Evolutionary conservation across 2,888 invertebrate genomes (phyloP), one percentile per base, ranked within the genome.

Genomic region (Caenorhabditis sp.): DNA sequence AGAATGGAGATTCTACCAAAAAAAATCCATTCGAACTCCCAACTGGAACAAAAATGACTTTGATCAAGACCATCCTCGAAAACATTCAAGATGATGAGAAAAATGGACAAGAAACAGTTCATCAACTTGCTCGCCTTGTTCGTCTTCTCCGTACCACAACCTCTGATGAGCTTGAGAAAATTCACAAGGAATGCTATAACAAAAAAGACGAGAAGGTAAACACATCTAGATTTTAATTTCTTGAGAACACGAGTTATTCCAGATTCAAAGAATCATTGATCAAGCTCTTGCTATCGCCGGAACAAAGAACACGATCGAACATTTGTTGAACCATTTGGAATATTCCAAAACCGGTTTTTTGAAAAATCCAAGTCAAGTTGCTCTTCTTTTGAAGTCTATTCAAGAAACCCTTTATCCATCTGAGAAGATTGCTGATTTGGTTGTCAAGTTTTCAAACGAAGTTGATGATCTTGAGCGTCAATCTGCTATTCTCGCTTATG

Each of bases 91-190:
- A 73, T 59, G 36, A 59, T 57, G n/a, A n/a, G n/a, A 63, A 72
- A 67, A 64, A 83, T 63, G 65, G 76, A 62, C 72, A 67, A 65
- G 79, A 77, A 60, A 76, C 74, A 43, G 62, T 70, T 52, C 67
- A 78, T 25, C 70, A 78, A 43, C 71, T 83, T 54, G 76, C 73
- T 43, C 75, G 80, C 58, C 78, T 86, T 63, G 84, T 86, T 59
- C 68, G 79, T 53, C 56, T 84, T 66, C 64, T 86, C 66, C 83
- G 77, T 64, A 71, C 70, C 80, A 60, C 72, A 70, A 76, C 77
- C 25, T 56, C 68, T 49, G 68, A 74, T 20, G 80, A 85, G 59
- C 66, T 87, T 50, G 50, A 80, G 59, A 49, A 78, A 56, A 68
- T 85, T 65, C 77, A 78, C 67, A 59, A 78, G 53, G 57, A 63